phyloP scores from a whole-genome alignment of 2,797 vertebrate genomes.

The Coreius guichenoti region DNA sequence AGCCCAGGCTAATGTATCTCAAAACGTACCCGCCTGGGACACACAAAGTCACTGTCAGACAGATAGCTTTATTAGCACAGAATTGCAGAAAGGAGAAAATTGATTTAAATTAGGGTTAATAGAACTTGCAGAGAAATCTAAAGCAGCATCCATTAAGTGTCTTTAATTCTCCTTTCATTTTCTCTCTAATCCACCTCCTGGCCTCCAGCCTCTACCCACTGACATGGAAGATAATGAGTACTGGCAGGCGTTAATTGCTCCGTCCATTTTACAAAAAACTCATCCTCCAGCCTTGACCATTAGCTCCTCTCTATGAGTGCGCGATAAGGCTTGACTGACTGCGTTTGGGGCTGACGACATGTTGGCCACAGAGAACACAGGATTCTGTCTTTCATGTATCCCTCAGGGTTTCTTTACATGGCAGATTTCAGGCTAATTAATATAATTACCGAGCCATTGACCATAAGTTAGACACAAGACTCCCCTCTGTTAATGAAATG shows the following conservation, averaged over 20 bases:
- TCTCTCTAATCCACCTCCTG: constrained; percentile 64
- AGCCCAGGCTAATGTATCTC: constrained; percentile 48
- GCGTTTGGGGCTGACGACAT: constrained; percentile 35
- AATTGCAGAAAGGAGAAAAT: constrained; percentile 61
- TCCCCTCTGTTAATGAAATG: constrained; percentile 67
- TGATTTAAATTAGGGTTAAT: constrained; percentile 70
- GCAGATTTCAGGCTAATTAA: constrained; percentile 73
- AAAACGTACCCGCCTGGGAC: constrained; percentile 25
- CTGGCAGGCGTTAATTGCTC: constrained; percentile 66
- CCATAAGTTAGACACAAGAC: constrained; percentile 54
- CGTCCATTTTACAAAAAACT: constrained; percentile 59
- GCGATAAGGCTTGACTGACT: constrained; percentile 37
- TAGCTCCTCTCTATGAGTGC: constrained; percentile 41
- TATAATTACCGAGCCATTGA: constrained; percentile 71
- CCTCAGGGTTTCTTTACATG: constrained; percentile 55
- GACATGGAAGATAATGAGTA: constrained; percentile 64
- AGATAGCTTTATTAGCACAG: constrained; percentile 54
- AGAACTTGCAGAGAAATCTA: constrained; percentile 71
- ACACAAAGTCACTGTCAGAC: constrained; percentile 39
- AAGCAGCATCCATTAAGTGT: constrained; percentile 65
- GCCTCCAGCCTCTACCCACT: constrained; percentile 55
- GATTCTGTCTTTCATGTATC: constrained; percentile 57
- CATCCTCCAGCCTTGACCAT: constrained; percentile 55
- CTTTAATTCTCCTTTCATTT: constrained; percentile 63
- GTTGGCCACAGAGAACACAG: constrained; percentile 17